Evolutionary conservation across 2,888 invertebrate genomes (phyloP), one percentile per base, ranked within the genome.

Genomic region (Cryptocheilus praepositus): DNA sequence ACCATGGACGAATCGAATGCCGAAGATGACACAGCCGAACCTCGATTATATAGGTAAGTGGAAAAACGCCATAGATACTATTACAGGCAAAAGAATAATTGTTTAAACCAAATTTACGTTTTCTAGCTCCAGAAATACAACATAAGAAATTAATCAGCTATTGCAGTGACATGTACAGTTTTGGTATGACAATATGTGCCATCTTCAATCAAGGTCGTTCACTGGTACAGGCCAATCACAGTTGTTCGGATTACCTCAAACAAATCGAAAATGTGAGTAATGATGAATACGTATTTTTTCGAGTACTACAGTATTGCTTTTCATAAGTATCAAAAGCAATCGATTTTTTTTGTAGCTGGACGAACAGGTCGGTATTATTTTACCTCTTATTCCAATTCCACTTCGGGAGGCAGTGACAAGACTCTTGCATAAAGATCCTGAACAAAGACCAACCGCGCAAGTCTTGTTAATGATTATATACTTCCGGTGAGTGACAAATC

Each of bases 101-200:
- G 2, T 25, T 25, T 25, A 25, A 25, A 3, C 25, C 2, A 25
- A 5, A 25, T 25, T 25, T 25, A 25, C 25, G 5, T 25, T 25
- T 62, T 89, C 89, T 92, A 94, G 98, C 99, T 61, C 99, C 99
- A 0, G 99, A 99, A 91, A 94, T 95, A 52, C 98, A 98, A 89
- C 92, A 93, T 25, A 93, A 92, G 80, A 95, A 95, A 25, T 92
- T 92, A 57, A 95, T 95, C 90, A 96, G 95, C 86, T 94, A 95
- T 61, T 91, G 95, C 53, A 97, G 97, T 80, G 99, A 99, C 89
- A 98, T 99, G 95, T 99, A 95, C 90, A 97, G 98, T 0, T 90
- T 99, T 77, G 99, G 98, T 18, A 94, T 99, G 92, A 94, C 98
- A 61, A 94, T 99, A 80, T 96, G 96, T 87, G 93, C 98, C 67